Conservation (phyloP, 2,113 vertebrate species). For the Piprites chloris region DNA sequence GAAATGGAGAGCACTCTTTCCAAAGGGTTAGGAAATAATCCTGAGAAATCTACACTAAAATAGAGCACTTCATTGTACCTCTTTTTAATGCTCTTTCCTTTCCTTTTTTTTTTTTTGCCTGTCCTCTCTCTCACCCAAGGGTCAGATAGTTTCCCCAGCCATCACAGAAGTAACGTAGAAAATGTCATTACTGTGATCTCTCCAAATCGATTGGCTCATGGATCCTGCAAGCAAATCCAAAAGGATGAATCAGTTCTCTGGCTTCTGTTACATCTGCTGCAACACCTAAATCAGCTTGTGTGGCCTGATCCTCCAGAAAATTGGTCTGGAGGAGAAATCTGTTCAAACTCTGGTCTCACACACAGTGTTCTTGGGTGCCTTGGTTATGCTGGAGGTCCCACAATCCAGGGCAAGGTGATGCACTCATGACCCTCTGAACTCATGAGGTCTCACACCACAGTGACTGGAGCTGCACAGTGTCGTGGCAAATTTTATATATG, state of each 20-base stretch:
- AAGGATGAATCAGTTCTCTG: background rate
- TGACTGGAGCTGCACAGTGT: background rate
- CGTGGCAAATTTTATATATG: background rate
- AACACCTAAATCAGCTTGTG: background rate
- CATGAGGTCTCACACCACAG: background rate
- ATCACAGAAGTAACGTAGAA: background rate
- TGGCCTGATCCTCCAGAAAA: background rate
- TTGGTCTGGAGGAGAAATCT: background rate
- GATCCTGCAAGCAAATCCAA: background rate
- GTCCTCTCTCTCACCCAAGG: background rate
- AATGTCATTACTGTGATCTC: background rate
- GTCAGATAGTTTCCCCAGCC: background rate
- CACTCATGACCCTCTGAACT: background rate
- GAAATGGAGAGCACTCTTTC: background rate
- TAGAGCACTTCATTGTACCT: background rate
- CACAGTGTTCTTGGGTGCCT: background rate
- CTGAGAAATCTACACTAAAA: background rate
- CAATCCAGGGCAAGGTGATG: background rate
- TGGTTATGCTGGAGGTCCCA: background rate
- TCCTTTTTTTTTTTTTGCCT: background rate
- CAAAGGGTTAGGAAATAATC: background rate
- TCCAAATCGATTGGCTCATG: rapidly evolving
- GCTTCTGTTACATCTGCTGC: background rate
- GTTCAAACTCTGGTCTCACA: background rate
- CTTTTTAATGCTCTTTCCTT: background rate